Evolutionary conservation across 2,888 invertebrate species (phyloP), one percentile per base, ranked within the genome.

Genomic region (Zygogramma bicolorata): DNA sequence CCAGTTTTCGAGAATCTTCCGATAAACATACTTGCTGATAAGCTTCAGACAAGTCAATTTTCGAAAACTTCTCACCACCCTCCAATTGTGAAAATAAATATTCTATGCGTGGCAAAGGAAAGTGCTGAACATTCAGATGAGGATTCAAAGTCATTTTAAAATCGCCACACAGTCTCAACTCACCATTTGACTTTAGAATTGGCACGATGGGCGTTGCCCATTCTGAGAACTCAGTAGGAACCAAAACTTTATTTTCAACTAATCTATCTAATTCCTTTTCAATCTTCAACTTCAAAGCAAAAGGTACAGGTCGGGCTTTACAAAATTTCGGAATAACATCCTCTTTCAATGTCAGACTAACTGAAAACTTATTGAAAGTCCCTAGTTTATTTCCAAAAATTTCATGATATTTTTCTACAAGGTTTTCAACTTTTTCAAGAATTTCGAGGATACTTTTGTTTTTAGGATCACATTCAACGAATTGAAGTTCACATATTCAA

Each of bases 241-340:
- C n/a, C n/a, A 25, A 25, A 22, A 49, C 49, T 20, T 22, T 49
- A 25, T 49, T 49, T n/a, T 49, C n/a, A 1, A 25, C 27, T 10
- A 27, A 62, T 1, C 62, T 42, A 10, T 62, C 27, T 3, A 42
- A n/a, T 38, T 62, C 38, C 10, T 22, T 25, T 25, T 62, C 62
- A 34, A 62, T 62, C 18, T 22, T 40, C 62, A 29, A 22, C 29
- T 40, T 38, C 60, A 60, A 60, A 5, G 34, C 22, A 22, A 60
- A 60, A 15, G 60, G 34, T 15, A 60, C 18, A 18, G 61, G 61
- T 13, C 42, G 62, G 7, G 13, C 27, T 40, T 62, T 27, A 40
- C 22, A 62, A 1, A 60, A 60, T 60, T 34, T 20, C 22, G 60
- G 38, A 13, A n/a, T 60, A 20, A 22, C n/a, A 22, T 4, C 38